phyloP scores from a whole-genome alignment of 1,140 invertebrate species.

The Pogonus chalceus region DNA sequence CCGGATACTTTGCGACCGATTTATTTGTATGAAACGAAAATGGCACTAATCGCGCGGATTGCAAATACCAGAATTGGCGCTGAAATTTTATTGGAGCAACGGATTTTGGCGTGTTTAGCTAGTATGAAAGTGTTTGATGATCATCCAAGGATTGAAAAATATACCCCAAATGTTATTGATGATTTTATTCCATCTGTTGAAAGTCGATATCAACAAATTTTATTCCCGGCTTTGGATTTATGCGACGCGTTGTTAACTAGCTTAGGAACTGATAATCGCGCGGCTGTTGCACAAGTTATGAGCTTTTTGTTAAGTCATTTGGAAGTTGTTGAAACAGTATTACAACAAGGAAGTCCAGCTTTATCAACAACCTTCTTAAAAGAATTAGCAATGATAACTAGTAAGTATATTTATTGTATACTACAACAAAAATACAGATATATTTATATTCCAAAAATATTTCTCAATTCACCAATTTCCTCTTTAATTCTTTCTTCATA shows the following conservation, averaged over 20 bases:
- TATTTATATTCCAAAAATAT: too few species aligned
- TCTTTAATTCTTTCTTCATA: too few species aligned
- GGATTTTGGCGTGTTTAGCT: conserved; percentile 60
- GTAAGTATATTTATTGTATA: conserved; percentile 16
- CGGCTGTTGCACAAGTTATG: conserved; percentile 66
- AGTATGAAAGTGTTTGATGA: conserved; percentile 67
- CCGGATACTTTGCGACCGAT: conserved; percentile 62
- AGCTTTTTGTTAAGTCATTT: conserved; percentile 70
- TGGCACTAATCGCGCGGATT: conserved; percentile 68
- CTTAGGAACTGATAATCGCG: conserved; percentile 69
- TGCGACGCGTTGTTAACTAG: conserved; percentile 74
- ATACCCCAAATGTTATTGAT: conserved; percentile 30
- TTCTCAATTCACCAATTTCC: too few species aligned
- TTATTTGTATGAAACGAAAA: conserved; percentile 82
- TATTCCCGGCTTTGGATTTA: conserved; percentile 66
- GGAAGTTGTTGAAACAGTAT: conserved; percentile 66
- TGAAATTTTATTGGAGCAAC: conserved; percentile 62
- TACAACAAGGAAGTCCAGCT: conserved; percentile 56
- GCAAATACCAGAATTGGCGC: conserved; percentile 63
- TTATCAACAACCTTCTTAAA: conserved; percentile 51
- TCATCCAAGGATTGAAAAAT: conserved; percentile 56
- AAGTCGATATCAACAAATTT: conserved; percentile 66
- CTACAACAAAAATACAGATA: too few species aligned
- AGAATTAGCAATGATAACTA: conserved; percentile 62
- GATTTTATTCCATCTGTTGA: conserved; percentile 43